Evolutionary conservation across 1,140 invertebrate species (phyloP), one percentile per base, ranked within the genome.

Genomic region (Drosophila baimaii): DNA sequence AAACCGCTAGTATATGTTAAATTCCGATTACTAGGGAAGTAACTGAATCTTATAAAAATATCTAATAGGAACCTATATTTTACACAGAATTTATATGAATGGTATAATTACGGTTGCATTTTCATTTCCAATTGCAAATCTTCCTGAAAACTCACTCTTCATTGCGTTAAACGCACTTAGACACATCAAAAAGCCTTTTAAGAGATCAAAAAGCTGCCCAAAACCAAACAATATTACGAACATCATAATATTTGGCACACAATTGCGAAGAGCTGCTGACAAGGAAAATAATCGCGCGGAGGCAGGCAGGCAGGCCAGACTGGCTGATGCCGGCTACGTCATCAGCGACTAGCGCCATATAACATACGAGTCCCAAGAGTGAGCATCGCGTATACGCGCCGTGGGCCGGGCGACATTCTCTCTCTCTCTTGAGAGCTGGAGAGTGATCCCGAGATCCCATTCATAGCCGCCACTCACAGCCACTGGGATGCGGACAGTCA

Each of bases 261-360:
- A 66, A 54, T 73, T 9, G 29, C 31, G 23, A 66, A 56, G 56
- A 68, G 37, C 37, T 43, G 33, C 79, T 70, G 70, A 70, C 64
- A 78, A 78, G 77, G 46, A 75, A 47, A 66, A 79, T 49, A 54
- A 54, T 61, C 27, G 44, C 41, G 31, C 17, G 7, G n/a, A 23
- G 23, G 57, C 61, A 61, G 69, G 54, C 79, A 23, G 23, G 57
- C 61, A 61, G 69, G 54, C 79, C 43, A 76, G 71, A 76, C 56
- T 52, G 25, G 9, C 58, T 51, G 56, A 63, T 79, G 82, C 83
- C 83, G 79, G 47, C 83, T 88, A 86, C 83, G 83, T 86, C 83
- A 86, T 86, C 83, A 86, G 62, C 59, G 84, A 61, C 69, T 79
- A 54, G 75, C 79, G 66, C 65, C 75, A 82, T 69, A 70, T 61